Conservation (phyloP, 2,113 vertebrate genomes). For the Grus americana region DNA sequence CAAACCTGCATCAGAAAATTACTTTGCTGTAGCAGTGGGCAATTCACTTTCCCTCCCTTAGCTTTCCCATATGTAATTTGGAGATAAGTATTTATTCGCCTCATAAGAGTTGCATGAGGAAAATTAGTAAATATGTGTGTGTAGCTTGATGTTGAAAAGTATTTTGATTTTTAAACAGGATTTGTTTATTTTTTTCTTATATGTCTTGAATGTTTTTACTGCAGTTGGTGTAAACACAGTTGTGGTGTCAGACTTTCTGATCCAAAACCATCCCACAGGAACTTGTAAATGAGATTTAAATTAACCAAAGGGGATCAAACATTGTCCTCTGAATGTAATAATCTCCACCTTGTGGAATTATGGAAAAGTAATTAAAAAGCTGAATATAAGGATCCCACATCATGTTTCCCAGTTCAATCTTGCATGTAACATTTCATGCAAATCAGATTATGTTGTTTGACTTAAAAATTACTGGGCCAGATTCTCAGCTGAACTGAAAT, state of each 20-base stretch:
- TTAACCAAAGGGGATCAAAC: background rate
- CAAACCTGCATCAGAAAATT: background rate
- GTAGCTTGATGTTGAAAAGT: background rate
- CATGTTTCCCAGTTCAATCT: conserved; percentile 8
- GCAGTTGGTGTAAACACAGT: background rate
- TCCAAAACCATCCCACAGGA: background rate
- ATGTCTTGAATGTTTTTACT: background rate
- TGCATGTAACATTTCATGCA: conserved; percentile 21
- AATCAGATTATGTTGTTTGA: conserved; percentile 33
- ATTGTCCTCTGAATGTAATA: conserved; percentile 30
- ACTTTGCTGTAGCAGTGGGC: background rate
- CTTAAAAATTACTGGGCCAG: background rate
- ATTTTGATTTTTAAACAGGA: background rate
- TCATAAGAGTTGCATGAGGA: background rate
- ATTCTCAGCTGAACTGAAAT: conserved; percentile 15
- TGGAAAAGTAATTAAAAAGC: conserved; percentile 34
- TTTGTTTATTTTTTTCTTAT: background rate
- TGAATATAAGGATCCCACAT: background rate
- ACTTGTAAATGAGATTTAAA: conserved; percentile 30
- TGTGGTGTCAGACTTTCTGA: background rate
- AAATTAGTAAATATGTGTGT: background rate
- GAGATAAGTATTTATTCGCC: background rate
- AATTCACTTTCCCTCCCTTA: background rate
- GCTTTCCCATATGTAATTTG: background rate
- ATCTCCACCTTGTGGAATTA: background rate